Base-by-base conservation (phyloP, 2,113 vertebrate genomes). In the Psilopsiagon aymara region DNA sequence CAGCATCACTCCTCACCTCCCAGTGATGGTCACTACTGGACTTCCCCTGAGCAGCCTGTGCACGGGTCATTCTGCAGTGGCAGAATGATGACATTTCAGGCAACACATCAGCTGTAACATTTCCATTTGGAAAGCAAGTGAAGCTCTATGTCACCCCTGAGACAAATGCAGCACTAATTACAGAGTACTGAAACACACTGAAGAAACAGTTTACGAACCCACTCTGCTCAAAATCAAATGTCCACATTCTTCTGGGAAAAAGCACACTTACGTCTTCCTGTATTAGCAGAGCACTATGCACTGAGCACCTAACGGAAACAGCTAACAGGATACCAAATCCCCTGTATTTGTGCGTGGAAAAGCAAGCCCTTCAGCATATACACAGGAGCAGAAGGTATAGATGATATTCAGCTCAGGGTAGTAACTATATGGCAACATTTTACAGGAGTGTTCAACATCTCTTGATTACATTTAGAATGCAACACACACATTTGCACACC, bases 11-110 rank as follows among this genome's bases (percentile, higher is more conserved):
- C 82, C 59, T 60, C 53, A 17, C 55, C 53, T 88, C 75, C 1
- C 2, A 60, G 63, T 8, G 33, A 41, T 11, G n/a, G 35, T 20
- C 17, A 7, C 23, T 21, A 7, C 23, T 21, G 43, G 16, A 17
- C 47, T 78, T 17, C n/a, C 35, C 18, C 8, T 0, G 6, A 62
- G 41, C 7, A 18, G 64, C 33, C 17, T 29, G 20, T 10, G 66
- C 33, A 3, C 0, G 8, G 49, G 46, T n/a, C 33, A 25, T 1
- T 1, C 46, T 7, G 77, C 66, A n/a, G 25, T 2, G 15, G 57
- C 57, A 66, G 25, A n/a, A 17, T 1, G 47, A 6, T 13, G 37
- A 64, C 39, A 7, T 19, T 82, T 55, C 88, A 62, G 73, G 77
- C 46, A 86, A 69, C 77, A 66, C 24, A 11, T n/a, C 14, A 44